Evolutionary conservation across 2,888 invertebrate species (phyloP), one percentile per base, ranked within the genome.

Genomic region (Timema cristinae): DNA sequence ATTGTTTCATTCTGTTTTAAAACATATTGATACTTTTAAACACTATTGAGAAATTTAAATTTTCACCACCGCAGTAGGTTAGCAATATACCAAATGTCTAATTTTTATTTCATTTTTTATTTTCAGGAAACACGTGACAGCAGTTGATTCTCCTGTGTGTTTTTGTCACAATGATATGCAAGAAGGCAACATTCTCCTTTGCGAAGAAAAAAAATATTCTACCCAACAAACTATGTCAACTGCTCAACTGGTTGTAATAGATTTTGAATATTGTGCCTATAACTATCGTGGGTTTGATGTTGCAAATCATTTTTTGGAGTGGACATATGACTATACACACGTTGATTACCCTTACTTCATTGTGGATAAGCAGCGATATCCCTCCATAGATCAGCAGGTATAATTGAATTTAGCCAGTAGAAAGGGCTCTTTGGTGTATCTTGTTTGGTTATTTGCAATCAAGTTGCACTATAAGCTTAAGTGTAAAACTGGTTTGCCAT

Each of bases 111-210:
- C 32, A 32, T 32, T 2, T 32, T 32, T 32, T 32, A 32, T 32
- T 80, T 80, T 13, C 79, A 88, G 88, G 78, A 82, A 83, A 71
- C 81, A 80, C 72, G 78, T 86, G 67, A 73, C 73, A n/a, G 78
- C 78, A 70, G 78, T 84, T n/a, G 79, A 84, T 69, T 93, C 92
- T 59, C 93, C 95, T 0, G 95, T 97, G 0, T 91, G 94, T 0
- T 97, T 97, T 83, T 95, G 95, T 77, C 97, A 97, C 81, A 97
- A 97, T 81, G 97, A 97, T 79, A 85, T 97, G 84, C 97, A 97
- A 81, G 96, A 96, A 85, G 97, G 94, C 82, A 87, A 89, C 80
- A 89, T 90, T 77, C 81, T 90, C n/a, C 79, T 88, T 73, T 83
- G 84, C 63, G 83, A 85, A 75, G 85, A 84, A 66, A 79, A 79